A percentile compares a stretch with the other conserved stretches of the same genome.
These are phyloP conservation scores for Phalacrocorax aristotelis DNA, from an alignment of 2,113 vertebrate genomes.

Conservation along the genomic window DNA sequence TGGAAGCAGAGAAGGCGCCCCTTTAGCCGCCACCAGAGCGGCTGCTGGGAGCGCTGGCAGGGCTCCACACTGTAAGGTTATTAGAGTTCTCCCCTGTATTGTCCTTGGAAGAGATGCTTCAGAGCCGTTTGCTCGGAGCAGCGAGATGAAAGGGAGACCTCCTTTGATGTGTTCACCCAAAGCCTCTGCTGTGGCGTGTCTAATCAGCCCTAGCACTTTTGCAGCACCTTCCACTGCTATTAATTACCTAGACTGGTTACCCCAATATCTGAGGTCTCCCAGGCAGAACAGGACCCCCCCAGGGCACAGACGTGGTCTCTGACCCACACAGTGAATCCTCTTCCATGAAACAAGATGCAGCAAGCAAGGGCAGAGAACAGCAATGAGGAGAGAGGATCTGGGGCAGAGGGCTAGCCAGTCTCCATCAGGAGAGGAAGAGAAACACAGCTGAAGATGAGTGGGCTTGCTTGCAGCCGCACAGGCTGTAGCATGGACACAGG, in stretches of 20 bases:
- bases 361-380: neutral
- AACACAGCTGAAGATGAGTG: rapidly evolving
- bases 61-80: constrained; percentile 56
- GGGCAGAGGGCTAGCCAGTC: neutral
- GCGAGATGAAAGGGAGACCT: constrained; percentile 13
- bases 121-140: constrained; percentile 4
- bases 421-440: neutral
- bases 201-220: neutral
- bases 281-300: neutral
- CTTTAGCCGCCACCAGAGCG: constrained; percentile 48
- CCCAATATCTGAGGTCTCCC: neutral
- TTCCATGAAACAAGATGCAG: neutral
- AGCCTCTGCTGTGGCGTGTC: neutral
- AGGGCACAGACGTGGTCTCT: neutral
- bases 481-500: neutral
- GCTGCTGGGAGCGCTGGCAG: constrained; percentile 54
- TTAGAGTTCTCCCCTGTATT: constrained; percentile 62
- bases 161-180: constrained; percentile 43
- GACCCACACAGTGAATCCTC: neutral
- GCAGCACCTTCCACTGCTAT: neutral
- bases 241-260: neutral
- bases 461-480: neutral
- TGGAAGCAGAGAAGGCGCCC: constrained; percentile 63
- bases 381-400: neutral
- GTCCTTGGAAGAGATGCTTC: constrained; percentile 62